Evolutionary conservation across 2,888 invertebrate species (phyloP).

Genomic region (Coremacera marginata): DNA sequence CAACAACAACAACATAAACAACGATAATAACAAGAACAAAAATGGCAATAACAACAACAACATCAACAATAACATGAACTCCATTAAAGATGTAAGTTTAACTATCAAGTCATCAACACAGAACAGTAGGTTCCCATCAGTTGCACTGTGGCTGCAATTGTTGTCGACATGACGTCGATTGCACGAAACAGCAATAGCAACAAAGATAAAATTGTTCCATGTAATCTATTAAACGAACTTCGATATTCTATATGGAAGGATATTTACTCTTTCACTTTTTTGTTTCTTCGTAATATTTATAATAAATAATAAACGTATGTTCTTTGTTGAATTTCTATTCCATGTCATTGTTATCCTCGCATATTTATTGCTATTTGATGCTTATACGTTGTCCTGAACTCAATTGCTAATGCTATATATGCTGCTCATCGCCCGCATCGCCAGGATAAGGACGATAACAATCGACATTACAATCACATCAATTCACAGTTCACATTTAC

Average conservation of each 20-base stretch:
- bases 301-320: too few relatives aligned
- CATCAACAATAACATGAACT: conserved; percentile 64
- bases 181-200: background rate
- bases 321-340: too few relatives aligned
- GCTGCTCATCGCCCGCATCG: background rate
- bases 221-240: background rate
- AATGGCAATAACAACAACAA: conserved; percentile 54
- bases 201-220: background rate
- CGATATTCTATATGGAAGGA: too few relatives aligned
- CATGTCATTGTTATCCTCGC: background rate
- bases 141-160: background rate
- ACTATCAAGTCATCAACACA: too few relatives aligned
- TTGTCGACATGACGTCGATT: background rate
- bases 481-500: conserved; percentile 76
- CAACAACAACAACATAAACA: conserved; percentile 69
- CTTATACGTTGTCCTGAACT: background rate
- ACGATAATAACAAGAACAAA: conserved; percentile 48
- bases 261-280: background rate
- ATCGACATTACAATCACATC: conserved; percentile 69
- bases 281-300: background rate
- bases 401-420: background rate
- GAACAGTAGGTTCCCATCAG: background rate
- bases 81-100: conserved; percentile 65
- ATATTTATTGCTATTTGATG: background rate
- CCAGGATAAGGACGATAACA: conserved; percentile 69